Evolutionary conservation across 1,140 invertebrate species (phyloP).

Genomic region (Coenobita brevimanus): DNA sequence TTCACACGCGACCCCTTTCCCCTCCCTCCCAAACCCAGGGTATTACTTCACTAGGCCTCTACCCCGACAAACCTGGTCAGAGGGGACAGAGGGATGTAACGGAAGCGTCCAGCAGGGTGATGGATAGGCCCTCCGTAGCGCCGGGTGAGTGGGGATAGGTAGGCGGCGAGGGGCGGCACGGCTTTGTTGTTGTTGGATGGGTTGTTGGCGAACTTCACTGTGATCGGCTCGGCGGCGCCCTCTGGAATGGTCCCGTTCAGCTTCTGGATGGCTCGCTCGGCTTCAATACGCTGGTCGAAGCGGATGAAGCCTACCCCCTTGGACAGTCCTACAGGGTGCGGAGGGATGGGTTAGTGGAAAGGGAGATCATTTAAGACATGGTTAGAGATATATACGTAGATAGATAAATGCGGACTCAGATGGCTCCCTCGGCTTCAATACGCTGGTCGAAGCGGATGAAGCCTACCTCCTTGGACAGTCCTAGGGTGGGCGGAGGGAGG

Average conservation of each 20-base stretch:
- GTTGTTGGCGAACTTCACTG: constrained; percentile 99
- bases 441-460: constrained; percentile 99
- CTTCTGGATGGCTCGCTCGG: constrained; percentile 97
- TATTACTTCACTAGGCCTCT: too few species aligned
- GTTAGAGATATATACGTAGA: not conserved
- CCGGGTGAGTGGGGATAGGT: constrained; percentile 85
- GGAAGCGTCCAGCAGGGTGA: constrained; percentile 92
- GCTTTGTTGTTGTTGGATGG: constrained; percentile 93
- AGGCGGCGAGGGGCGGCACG: constrained; percentile 92
- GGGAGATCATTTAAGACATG: not conserved
- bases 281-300: constrained; percentile 97
- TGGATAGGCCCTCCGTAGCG: constrained; percentile 94
- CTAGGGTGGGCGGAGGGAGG: constrained; percentile 75
- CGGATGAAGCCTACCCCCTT: constrained; percentile 99
- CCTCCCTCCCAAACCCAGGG: too few species aligned
- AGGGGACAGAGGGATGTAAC: constrained; percentile 83
- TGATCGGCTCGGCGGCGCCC: constrained; percentile 96
- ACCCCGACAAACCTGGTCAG: constrained; percentile 78
- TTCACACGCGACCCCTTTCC: too few species aligned
- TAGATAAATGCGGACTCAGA: not conserved
- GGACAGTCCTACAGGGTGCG: constrained; percentile 85
- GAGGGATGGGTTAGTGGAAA: not conserved
- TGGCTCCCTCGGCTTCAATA: not conserved
- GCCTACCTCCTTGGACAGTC: constrained; percentile 98
- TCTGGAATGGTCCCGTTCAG: constrained; percentile 97